A percentile compares a stretch with the other conserved stretches of the same genome.
Evolutionary conservation across 30 jellyfish, hydroid and myxozoan species (phyloP).

Genomic region (Phacellophora camtschatica): DNA sequence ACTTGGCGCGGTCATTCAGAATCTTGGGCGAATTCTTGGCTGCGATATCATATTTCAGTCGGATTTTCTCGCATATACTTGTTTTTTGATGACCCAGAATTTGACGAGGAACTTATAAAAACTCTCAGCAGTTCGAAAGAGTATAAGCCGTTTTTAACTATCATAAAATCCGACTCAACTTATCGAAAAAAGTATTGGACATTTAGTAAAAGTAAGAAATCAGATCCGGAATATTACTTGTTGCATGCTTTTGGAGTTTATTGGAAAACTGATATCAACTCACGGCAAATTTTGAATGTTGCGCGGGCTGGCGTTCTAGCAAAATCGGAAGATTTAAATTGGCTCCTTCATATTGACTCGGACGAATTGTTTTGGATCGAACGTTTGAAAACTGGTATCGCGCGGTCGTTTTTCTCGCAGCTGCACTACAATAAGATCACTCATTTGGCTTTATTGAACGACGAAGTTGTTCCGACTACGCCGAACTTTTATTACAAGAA

Average conservation of each 20-base stretch:
- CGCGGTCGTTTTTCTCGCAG: slow-evolving; percentile 41
- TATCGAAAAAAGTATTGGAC: slow-evolving; percentile 53
- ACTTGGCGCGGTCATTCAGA: slow-evolving; percentile 67
- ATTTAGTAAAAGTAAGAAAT: neutral
- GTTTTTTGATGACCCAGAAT: slow-evolving; percentile 52
- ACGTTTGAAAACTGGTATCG: slow-evolving; percentile 44
- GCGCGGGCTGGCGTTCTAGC: slow-evolving; percentile 74
- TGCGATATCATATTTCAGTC: slow-evolving; percentile 49
- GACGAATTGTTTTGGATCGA: slow-evolving; percentile 53
- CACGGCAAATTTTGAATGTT: slow-evolving; percentile 70
- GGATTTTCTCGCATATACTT: slow-evolving; percentile 58
- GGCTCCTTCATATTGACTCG: slow-evolving; percentile 59
- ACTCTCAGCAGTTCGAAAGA: slow-evolving; percentile 22
- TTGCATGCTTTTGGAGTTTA: slow-evolving; percentile 49
- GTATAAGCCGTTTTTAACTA: slow-evolving; percentile 1
- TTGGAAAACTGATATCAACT: slow-evolving; percentile 7
- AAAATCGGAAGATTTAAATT: slow-evolving; percentile 40
- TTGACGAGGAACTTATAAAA: slow-evolving; percentile 10
- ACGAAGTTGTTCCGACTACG: slow-evolving; percentile 46
- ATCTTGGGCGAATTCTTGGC: slow-evolving; percentile 72
- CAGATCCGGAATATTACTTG: slow-evolving; percentile 49
- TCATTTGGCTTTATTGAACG: slow-evolving; percentile 40
- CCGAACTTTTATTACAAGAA: slow-evolving; percentile 38
- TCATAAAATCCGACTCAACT: slow-evolving; percentile 24
- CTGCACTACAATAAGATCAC: slow-evolving; percentile 19